These are phyloP conservation scores for Brienomyrus brachyistius DNA, from an alignment of 2,113 vertebrate genomes.

Conservation along the genomic window DNA sequence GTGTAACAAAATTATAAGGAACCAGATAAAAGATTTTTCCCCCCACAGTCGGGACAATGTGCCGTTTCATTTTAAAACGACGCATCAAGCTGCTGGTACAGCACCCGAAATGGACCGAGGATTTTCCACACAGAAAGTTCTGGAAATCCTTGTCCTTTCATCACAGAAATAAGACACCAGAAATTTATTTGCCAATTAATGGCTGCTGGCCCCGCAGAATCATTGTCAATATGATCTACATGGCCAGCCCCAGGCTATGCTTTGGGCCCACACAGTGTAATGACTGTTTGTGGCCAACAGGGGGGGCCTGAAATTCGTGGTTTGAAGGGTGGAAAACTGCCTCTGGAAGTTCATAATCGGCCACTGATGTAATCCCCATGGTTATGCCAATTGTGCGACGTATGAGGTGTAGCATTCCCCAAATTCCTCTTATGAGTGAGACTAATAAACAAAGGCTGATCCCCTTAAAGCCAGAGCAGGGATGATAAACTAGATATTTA, in stretches of 20 bases:
- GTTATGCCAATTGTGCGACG: not conserved
- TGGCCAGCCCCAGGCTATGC: no score
- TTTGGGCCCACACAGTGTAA: no score
- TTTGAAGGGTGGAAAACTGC: not conserved
- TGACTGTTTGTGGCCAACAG: no score
- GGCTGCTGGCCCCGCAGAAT: not conserved
- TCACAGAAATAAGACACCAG: not conserved
- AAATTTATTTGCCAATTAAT: not conserved
- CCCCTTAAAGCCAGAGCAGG: not conserved
- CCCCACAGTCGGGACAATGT: not conserved
- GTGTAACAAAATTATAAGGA: not conserved
- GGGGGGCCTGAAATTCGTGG: not conserved
- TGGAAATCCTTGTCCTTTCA: constrained; percentile 9
- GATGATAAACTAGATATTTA: not conserved
- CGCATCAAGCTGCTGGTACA: not conserved
- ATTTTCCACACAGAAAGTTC: not conserved
- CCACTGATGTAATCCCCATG: not conserved
- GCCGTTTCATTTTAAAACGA: not conserved
- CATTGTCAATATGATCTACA: not conserved
- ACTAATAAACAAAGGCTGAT: not conserved
- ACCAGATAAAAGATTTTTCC: not conserved
- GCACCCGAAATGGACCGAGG: not conserved
- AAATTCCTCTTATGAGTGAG: not conserved
- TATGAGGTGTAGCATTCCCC: not conserved
- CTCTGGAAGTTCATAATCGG: no score